A percentile compares a stretch with the other conserved stretches of the same genome.
These are phyloP conservation scores for Alethe diademata DNA, from an alignment of 2,113 vertebrate genomes.

Conservation along the genomic window DNA sequence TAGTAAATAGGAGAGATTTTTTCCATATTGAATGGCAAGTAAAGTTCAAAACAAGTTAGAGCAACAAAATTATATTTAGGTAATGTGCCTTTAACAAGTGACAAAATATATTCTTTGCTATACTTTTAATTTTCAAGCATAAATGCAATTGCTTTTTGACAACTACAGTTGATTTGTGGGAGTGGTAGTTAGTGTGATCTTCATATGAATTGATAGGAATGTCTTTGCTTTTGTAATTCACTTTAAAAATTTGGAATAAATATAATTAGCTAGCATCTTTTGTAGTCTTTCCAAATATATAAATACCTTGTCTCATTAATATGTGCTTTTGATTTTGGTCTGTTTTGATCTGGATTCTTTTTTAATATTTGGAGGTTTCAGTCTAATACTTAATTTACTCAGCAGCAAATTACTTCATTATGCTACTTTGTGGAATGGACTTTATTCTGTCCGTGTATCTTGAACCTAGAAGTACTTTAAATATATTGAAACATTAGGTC, in stretches of 20 bases:
- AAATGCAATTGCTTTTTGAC: neutral
- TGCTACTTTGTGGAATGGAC: neutral
- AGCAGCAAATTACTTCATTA: neutral
- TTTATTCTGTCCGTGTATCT: neutral
- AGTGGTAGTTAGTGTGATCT: neutral
- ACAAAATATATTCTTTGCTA: neutral
- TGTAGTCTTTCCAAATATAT: neutral
- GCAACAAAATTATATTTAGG: neutral
- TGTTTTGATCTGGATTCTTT: neutral
- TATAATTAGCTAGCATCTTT: neutral
- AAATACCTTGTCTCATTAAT: neutral
- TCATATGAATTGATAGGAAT: neutral
- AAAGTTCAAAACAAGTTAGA: neutral
- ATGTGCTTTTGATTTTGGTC: neutral
- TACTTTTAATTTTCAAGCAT: neutral
- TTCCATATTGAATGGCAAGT: neutral
- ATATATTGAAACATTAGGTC: neutral
- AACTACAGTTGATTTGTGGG: neutral
- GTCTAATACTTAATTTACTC: neutral
- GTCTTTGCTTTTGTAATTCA: neutral
- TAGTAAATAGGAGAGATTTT: neutral
- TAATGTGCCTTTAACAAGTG: neutral
- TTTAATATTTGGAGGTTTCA: neutral
- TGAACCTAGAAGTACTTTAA: neutral
- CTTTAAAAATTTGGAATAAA: neutral